Base-by-base conservation (phyloP, 2,113 vertebrate species). In the Gasterosteus nipponicus region DNA sequence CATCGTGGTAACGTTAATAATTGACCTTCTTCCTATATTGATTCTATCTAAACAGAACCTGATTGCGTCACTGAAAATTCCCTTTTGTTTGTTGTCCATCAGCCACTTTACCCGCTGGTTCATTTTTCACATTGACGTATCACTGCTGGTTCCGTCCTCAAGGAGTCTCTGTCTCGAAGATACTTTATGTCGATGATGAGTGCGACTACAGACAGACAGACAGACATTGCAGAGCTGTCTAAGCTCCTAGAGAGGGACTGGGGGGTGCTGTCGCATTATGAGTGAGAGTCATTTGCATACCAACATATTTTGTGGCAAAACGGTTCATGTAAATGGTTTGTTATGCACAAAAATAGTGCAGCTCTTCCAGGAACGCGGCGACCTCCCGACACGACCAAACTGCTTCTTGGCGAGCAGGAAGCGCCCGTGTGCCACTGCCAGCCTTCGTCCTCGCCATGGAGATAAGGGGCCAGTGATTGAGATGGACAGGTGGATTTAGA, bases 381-480 rank as follows among this genome's bases (percentile, higher is more conserved):
- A 44, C 57, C 16, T 57, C 71, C n/a, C 9, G 42, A 83, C 47
- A 41, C 18, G 39, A 58, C 41, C 10, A 47, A 75, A 41, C 51
- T 44, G 51, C 41, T 67, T 70, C 42, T 72, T 79, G 51, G 62
- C 75, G 51, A 75, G 7, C 82, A 66, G 66, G 54, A 77, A 51
- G 19, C 39, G 62, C 80, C 69, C 78, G 66, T 41, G 44, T 68
- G 81, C 88, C 91, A 84, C 86, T 84, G 83, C 83, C 49, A 89
- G 83, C 83, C 65, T 59, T 69, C 66, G 60, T 81, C 63, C 77
- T 76, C 29, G 18, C 54, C 73, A 75, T 79, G 39, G 83, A 75
- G 78, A 89, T 59, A 19, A 67, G 31, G 22, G 51, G 57, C 46
- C 7, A 14, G 51, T 84, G 79, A 88, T 86, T 75, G 69, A 78